phyloP scores from a whole-genome alignment of 2,113 vertebrate species.

The Erythrolamprus reginae region DNA sequence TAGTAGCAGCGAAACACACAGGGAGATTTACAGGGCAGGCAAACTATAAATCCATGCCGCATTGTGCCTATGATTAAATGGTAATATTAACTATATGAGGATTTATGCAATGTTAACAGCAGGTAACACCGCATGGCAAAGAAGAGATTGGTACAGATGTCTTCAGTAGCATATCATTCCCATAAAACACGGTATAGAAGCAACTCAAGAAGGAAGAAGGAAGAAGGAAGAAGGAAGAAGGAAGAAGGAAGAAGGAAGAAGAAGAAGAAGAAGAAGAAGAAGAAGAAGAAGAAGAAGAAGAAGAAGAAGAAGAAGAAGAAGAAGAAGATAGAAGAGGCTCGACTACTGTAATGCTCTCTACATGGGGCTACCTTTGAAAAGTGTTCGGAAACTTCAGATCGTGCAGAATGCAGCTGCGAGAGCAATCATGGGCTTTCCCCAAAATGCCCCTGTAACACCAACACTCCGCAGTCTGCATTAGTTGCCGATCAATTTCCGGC shows the following conservation, averaged over 20 bases:
- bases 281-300: neutral
- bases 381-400: too few species aligned
- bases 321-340: too few species aligned
- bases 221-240: too few species aligned
- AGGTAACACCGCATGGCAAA: slow-evolving; percentile 3
- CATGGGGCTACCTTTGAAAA: too few species aligned
- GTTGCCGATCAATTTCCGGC: too few species aligned
- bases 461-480: too few species aligned
- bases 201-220: neutral
- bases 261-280: too few species aligned
- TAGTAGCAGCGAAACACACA: neutral
- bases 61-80: slow-evolving; percentile 21
- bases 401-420: too few species aligned
- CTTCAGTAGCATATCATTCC: neutral
- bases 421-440: too few species aligned
- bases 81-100: neutral
- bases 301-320: neutral
- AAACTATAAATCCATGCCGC: slow-evolving; percentile 18
- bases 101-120: slow-evolving; percentile 3
- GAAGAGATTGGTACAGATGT: neutral
- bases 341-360: too few species aligned
- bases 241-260: rapidly evolving
- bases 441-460: too few species aligned
- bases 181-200: neutral
- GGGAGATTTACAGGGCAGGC: slow-evolving; percentile 18